phyloP scores from a whole-genome alignment of 2,113 vertebrate genomes.

The Gasterosteus nipponicus region DNA sequence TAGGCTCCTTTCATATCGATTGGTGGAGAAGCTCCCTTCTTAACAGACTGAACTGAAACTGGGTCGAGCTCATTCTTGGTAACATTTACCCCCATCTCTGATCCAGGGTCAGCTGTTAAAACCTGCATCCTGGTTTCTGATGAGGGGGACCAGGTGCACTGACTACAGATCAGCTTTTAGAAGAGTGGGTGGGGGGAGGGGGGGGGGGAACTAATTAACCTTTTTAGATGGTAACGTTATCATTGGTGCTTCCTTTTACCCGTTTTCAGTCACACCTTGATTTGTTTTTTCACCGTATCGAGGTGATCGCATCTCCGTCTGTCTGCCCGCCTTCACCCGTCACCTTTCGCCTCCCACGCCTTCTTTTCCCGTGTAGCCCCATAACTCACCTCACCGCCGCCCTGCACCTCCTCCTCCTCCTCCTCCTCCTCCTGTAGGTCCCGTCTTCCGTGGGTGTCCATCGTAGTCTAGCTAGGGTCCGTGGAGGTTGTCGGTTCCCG shows the following conservation, averaged over 20 bases:
- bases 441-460: conserved; percentile 62
- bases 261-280: conserved; percentile 46
- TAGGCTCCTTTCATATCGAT: conserved; percentile 45
- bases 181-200: neutral
- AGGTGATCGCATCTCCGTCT: conserved; percentile 42
- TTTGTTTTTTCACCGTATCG: conserved; percentile 56
- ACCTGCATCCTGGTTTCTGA: conserved; percentile 6
- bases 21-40: conserved; percentile 30
- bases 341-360: conserved; percentile 54
- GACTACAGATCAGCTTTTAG: conserved; percentile 45
- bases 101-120: conserved; percentile 48
- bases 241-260: conserved; percentile 78
- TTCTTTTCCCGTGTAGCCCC: conserved; percentile 47
- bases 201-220: conserved; percentile 39
- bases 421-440: conserved; percentile 43
- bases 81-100: conserved; percentile 31
- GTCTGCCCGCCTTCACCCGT: conserved; percentile 45
- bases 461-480: conserved; percentile 44
- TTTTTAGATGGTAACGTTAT: conserved; percentile 62
- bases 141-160: conserved; percentile 4
- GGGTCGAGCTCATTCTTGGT: conserved; percentile 50
- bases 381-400: conserved; percentile 57
- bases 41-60: conserved; percentile 55
- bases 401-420: conserved; percentile 36
- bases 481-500: conserved; percentile 49